These are phyloP conservation scores for Ptychodera flava DNA, from an alignment of 35 echinoderm and acorn worm genomes.

Conservation along the genomic window DNA sequence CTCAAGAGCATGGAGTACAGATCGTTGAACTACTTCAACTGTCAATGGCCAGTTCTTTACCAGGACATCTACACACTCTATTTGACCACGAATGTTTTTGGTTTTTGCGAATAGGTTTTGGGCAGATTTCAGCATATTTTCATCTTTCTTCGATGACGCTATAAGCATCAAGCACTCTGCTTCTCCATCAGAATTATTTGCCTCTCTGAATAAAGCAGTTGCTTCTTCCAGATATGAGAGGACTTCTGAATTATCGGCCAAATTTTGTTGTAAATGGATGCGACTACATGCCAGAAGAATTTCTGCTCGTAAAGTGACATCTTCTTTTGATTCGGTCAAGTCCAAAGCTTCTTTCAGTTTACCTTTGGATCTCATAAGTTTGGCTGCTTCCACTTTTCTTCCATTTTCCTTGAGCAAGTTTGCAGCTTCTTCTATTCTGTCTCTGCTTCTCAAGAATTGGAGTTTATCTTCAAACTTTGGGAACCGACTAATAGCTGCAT, in stretches of 20 bases:
- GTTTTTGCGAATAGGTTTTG: background rate
- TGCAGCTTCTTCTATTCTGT: slow-evolving; percentile 17
- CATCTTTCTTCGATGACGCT: background rate
- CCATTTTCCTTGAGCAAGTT: slow-evolving; percentile 24
- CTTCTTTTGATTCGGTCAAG: background rate
- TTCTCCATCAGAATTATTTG: background rate
- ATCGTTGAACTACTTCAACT: background rate
- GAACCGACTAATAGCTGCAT: background rate
- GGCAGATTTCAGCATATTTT: background rate
- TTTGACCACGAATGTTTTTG: background rate
- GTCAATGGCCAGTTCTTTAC: background rate
- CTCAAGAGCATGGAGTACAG: background rate
- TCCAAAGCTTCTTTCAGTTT: slow-evolving; percentile 3
- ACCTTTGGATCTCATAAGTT: slow-evolving; percentile 31
- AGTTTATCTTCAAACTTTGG: background rate
- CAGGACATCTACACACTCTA: background rate
- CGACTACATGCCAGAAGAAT: slow-evolving; percentile 12
- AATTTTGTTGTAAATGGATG: background rate
- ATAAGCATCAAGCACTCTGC: background rate
- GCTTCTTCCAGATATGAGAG: background rate
- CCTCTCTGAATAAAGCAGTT: background rate
- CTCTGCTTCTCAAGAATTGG: background rate
- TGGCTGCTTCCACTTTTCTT: slow-evolving; percentile 25
- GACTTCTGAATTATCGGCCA: background rate
- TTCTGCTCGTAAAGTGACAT: slow-evolving; percentile 30